Base-by-base conservation (phyloP, 2,113 vertebrate species). In the Limanda limanda region DNA sequence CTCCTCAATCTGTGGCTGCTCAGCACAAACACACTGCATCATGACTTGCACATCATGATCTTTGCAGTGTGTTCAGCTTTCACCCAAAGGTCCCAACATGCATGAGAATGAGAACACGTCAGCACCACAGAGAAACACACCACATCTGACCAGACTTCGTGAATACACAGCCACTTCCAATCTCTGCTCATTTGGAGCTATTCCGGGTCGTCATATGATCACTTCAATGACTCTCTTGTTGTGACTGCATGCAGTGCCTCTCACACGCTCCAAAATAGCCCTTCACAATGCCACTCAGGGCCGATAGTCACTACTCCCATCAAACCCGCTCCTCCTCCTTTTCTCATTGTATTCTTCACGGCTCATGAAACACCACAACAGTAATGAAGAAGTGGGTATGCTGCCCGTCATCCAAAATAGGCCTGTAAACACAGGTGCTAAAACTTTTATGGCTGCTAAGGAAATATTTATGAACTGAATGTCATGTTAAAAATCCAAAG, bases 381-480 rank as follows among this genome's bases (percentile, higher is more conserved):
- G 56, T 35, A 21, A 42, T 15, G 71, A 75, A 25, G 54, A 67
- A 51, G 75, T 25, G 48, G 61, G 52, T 64, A 76, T 55, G 18
- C 24, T 51, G 40, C 51, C 65, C 23, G 14, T 40, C 70, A 54
- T 61, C 76, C 17, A 5, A 78, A 76, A 78, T 14, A 52, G 37
- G 62, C n/a, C 45, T 56, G 76, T 62, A 82, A 86, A 84, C 71
- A 81, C 73, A 72, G 58, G 68, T 14, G 71, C 71, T 89, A 20
- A 88, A 92, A 91, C 65, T 85, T 91, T 91, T 35, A 90, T 86
- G 78, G 71, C 59, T 68, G 59, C 51, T 3, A 12, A 52, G 20
- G 60, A 87, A 86, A 91, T 84, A 91, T 91, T 92, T 78, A 89
- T 90, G 77, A 89, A 73, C 71, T 82, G 60, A 84, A 76, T 78